Percentiles rank a stretch among this genome's conserved stretches.
phyloP scores from a whole-genome alignment of 2,797 vertebrate genomes.

The Neomorphus geoffroyi region DNA sequence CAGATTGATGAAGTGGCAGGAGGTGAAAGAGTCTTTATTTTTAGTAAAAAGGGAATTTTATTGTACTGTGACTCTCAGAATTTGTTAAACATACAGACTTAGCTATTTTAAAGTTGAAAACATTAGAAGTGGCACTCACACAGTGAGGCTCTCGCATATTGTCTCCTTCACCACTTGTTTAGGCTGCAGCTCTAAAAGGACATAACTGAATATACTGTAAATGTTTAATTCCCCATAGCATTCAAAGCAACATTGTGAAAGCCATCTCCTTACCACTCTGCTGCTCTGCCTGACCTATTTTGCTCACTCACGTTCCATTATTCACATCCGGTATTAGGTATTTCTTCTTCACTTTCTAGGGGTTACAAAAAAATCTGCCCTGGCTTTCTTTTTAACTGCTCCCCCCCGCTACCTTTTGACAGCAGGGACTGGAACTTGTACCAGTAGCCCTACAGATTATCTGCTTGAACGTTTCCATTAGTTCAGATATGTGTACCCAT shows the following conservation, averaged over 20 bases:
- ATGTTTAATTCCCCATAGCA: not conserved
- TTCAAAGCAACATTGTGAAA: not conserved
- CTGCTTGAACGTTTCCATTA: not conserved
- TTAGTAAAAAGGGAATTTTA: not conserved
- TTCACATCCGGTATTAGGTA: not conserved
- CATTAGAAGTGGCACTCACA: not conserved
- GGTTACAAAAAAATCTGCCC: not conserved
- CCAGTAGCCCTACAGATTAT: not conserved
- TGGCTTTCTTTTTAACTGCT: not conserved
- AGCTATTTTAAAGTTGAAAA: not conserved
- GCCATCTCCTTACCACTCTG: not conserved
- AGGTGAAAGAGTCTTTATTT: not conserved
- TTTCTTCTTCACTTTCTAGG: not conserved
- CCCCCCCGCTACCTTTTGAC: not conserved
- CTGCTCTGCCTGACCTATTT: not conserved
- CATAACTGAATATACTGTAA: not conserved
- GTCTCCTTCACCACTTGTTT: not conserved
- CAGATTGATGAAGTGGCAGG: not conserved
- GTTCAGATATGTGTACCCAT: rapidly evolving
- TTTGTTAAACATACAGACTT: not conserved
- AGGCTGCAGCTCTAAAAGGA: not conserved
- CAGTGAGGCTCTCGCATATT: not conserved
- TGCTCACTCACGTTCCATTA: not conserved
- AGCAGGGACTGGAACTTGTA: not conserved
- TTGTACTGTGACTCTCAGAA: not conserved